phyloP scores from a whole-genome alignment of 2,797 vertebrate species.

The Syndactyla subalaris region DNA sequence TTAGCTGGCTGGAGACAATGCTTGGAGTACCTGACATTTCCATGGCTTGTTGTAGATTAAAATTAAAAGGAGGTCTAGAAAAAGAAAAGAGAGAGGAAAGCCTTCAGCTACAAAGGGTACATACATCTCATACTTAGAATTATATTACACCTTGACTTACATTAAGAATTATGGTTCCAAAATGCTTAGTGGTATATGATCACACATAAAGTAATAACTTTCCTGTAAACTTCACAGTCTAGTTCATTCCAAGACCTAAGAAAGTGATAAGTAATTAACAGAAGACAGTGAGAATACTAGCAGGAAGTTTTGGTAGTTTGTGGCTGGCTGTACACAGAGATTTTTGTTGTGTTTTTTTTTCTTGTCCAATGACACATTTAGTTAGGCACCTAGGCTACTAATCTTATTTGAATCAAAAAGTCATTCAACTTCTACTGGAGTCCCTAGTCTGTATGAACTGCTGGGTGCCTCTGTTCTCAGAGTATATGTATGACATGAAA shows the following conservation, averaged over 20 bases:
- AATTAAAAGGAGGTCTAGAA: not conserved
- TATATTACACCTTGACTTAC: not conserved
- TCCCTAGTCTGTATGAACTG: not conserved
- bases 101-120: not conserved
- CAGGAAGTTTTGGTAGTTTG: not conserved
- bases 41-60: not conserved
- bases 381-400: not conserved
- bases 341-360: not conserved
- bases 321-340: not conserved
- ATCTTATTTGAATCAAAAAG: not conserved
- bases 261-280: not conserved
- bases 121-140: not conserved
- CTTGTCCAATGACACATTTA: not conserved
- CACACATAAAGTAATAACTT: not conserved
- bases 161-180: not conserved
- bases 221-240: not conserved
- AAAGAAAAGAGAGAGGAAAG: not conserved
- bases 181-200: not conserved
- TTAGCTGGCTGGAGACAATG: not conserved
- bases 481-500: not conserved
- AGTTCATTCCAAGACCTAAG: not conserved
- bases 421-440: not conserved
- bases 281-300: not conserved
- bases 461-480: not conserved
- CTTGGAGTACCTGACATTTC: not conserved